Conservation (phyloP, 2,888 invertebrate species). For the Aspidiotus destructor region DNA sequence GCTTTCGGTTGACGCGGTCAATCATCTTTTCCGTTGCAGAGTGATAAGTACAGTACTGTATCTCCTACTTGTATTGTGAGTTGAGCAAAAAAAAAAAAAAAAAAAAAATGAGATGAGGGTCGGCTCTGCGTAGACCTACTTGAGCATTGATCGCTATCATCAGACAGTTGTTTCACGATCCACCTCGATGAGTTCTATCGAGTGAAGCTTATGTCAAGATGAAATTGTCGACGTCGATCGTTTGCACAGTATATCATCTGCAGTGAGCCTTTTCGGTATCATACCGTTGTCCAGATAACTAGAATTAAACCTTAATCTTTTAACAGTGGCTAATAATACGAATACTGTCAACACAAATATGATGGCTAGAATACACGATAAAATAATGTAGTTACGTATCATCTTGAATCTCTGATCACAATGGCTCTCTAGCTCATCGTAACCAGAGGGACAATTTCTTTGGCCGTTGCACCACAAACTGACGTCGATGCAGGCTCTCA, state of each 20-base stretch:
- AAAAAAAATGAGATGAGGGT: not conserved
- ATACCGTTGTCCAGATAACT: slow-evolving; percentile 37
- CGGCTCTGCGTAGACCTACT: slow-evolving; percentile 17
- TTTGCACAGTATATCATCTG: slow-evolving; percentile 60
- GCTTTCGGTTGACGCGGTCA: too few species aligned
- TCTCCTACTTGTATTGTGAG: too few species aligned
- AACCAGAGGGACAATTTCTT: slow-evolving; percentile 67
- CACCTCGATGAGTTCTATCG: slow-evolving; percentile 86
- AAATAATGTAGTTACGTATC: slow-evolving; percentile 37
- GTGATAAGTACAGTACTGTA: too few species aligned
- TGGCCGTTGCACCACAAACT: slow-evolving; percentile 72
- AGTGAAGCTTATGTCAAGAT: slow-evolving; percentile 82
- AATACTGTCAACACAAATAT: slow-evolving; percentile 35
- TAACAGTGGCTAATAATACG: slow-evolving; percentile 31
- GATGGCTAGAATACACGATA: slow-evolving; percentile 35
- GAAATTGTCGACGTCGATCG: slow-evolving; percentile 51
- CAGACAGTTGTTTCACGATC: slow-evolving; percentile 88
- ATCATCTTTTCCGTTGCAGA: too few species aligned
- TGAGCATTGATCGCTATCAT: slow-evolving; percentile 40
- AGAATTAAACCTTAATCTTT: slow-evolving; percentile 5
- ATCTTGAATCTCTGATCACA: slow-evolving; percentile 43
- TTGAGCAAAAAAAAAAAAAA: slow-evolving; percentile 5
- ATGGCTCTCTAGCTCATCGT: slow-evolving; percentile 68
- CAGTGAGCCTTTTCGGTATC: slow-evolving; percentile 59
- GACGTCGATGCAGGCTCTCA: slow-evolving; percentile 70